A percentile compares a stretch with the other conserved stretches of the same genome.
These are phyloP conservation scores for Parus major DNA, from an alignment of 2,113 vertebrate species.

Conservation along the genomic window DNA sequence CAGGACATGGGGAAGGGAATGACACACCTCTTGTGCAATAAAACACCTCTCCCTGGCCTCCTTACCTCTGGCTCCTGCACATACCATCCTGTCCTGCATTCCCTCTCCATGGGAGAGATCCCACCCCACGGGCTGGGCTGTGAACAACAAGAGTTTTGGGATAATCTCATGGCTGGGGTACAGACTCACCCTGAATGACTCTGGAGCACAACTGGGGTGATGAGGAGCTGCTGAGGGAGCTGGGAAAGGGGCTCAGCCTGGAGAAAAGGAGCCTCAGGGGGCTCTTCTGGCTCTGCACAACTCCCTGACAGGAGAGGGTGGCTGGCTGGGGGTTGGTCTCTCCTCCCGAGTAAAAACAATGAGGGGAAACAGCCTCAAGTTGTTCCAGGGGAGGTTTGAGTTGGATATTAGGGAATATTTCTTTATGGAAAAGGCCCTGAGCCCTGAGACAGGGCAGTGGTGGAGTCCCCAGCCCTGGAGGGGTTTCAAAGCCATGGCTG, in stretches of 20 bases:
- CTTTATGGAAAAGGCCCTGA: neutral
- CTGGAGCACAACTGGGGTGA: neutral
- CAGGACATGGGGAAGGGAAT: accelerated
- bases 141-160: neutral
- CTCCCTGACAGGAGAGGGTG: neutral
- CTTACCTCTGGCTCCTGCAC: neutral
- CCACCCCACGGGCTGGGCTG: neutral
- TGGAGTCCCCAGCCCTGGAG: neutral
- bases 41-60: neutral
- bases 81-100: neutral
- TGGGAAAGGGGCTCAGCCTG: neutral
- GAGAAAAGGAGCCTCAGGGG: neutral
- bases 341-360: accelerated
- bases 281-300: neutral
- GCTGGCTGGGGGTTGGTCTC: accelerated
- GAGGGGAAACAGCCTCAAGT: neutral
- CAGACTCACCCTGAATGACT: accelerated
- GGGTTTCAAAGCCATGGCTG: accelerated
- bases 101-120: accelerated
- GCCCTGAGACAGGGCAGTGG: neutral
- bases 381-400: neutral
- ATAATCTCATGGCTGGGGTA: neutral
- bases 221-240: neutral
- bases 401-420: neutral
- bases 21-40: neutral